Evolutionary conservation across 37 sponge, comb jelly and placozoan genomes (phyloP).

Genomic region (Beroe forskalii): DNA sequence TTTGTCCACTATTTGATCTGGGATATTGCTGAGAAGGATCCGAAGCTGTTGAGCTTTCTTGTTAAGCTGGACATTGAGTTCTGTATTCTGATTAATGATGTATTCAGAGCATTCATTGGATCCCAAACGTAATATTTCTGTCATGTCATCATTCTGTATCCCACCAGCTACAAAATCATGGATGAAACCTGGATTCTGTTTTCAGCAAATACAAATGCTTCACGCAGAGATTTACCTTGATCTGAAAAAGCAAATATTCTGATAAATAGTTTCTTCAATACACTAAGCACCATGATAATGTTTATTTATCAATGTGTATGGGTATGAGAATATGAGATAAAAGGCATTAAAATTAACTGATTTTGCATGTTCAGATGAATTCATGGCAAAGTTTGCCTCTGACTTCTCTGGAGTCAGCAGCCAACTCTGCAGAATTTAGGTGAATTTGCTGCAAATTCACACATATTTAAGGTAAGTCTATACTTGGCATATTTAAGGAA

Average conservation of each 20-base stretch:
- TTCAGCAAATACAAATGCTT: constrained; percentile 55
- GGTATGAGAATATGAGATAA: too few relatives aligned
- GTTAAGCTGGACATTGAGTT: constrained; percentile 53
- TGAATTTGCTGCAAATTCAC: too few relatives aligned
- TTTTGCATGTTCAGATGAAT: background rate
- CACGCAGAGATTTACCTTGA: constrained; percentile 3
- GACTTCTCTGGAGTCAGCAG: too few relatives aligned
- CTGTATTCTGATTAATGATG: background rate
- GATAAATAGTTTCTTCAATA: background rate
- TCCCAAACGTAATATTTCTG: constrained; percentile 36
- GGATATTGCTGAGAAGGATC: constrained; percentile 18
- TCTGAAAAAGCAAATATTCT: constrained; percentile 13
- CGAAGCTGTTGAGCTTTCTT: constrained; percentile 13
- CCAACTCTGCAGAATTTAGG: too few relatives aligned
- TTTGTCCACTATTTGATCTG: constrained; percentile 16
- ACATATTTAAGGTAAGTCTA: too few relatives aligned
- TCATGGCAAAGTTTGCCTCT: too few relatives aligned
- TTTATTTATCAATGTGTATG: too few relatives aligned
- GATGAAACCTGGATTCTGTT: constrained; percentile 54
- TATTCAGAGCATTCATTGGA: constrained; percentile 21
- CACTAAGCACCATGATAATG: too few relatives aligned
- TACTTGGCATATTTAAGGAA: too few relatives aligned
- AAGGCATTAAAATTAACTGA: too few relatives aligned
- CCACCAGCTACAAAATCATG: constrained; percentile 54
- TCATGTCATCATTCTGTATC: constrained; percentile 53